These are phyloP conservation scores for Tupiocoris notatus DNA, from an alignment of 2,888 invertebrate species.

Conservation along the genomic window DNA sequence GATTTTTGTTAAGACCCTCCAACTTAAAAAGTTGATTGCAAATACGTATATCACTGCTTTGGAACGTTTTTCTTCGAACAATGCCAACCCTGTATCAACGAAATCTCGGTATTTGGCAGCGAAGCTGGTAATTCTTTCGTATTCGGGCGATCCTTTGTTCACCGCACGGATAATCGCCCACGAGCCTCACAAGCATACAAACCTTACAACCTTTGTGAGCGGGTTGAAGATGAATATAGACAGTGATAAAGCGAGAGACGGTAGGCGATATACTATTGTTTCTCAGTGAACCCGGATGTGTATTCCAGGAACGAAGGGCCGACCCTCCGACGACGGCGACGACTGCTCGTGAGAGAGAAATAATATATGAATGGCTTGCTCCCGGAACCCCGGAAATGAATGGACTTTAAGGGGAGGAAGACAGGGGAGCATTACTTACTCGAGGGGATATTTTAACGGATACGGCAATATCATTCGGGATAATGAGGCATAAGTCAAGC, in stretches of 20 bases:
- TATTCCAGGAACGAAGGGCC: not conserved
- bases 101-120: not conserved
- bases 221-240: not conserved
- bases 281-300: not conserved
- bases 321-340: not conserved
- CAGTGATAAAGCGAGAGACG: not conserved
- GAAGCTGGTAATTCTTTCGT: not conserved
- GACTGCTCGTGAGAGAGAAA: slow-evolving; percentile 9
- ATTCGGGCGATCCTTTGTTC: not conserved
- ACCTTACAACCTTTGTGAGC: not conserved
- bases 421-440: not conserved
- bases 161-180: not conserved
- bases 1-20: too few relatives aligned
- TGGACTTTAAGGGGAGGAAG: not conserved
- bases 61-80: too few relatives aligned
- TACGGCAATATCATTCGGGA: not conserved
- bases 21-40: too few relatives aligned
- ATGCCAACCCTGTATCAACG: too few relatives aligned
- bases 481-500: not conserved
- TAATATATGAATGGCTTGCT: slow-evolving; percentile 11
- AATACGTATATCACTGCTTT: too few relatives aligned
- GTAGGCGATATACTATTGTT: not conserved
- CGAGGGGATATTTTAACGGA: slow-evolving; percentile 9
- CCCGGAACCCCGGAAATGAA: slow-evolving; percentile 9
- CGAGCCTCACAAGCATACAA: not conserved